These are phyloP conservation scores for Hylaeus anthracinus DNA, from an alignment of 1,140 invertebrate species.

Conservation along the genomic window DNA sequence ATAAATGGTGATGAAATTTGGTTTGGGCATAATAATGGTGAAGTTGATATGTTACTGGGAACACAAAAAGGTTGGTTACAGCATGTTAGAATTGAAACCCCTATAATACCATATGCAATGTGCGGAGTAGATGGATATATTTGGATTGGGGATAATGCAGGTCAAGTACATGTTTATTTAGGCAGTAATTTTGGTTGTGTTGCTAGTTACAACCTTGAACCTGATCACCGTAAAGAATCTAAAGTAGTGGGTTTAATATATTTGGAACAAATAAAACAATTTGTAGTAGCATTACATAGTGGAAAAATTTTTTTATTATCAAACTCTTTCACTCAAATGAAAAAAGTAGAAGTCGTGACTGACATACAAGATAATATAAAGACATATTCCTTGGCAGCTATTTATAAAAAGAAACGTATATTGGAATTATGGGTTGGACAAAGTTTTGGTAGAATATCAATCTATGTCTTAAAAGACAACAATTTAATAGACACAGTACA, in stretches of 20 bases:
- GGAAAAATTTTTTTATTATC: slow-evolving; percentile 87
- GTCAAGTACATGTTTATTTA: slow-evolving; percentile 89
- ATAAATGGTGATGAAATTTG: slow-evolving; percentile 84
- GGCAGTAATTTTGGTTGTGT: slow-evolving; percentile 79
- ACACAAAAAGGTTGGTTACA: slow-evolving; percentile 83
- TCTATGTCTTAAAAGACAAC: slow-evolving; percentile 83
- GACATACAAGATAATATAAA: slow-evolving; percentile 65
- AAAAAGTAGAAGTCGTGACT: slow-evolving; percentile 72
- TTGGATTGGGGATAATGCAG: slow-evolving; percentile 93
- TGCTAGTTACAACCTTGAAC: slow-evolving; percentile 79
- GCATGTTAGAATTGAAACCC: slow-evolving; percentile 81
- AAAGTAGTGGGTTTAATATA: slow-evolving; percentile 85
- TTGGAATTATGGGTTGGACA: slow-evolving; percentile 87
- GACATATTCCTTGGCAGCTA: slow-evolving; percentile 75
- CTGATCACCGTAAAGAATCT: slow-evolving; percentile 79
- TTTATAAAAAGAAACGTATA: slow-evolving; percentile 71
- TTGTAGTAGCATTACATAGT: slow-evolving; percentile 87
- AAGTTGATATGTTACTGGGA: slow-evolving; percentile 85
- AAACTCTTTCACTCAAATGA: slow-evolving; percentile 76
- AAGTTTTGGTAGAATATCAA: slow-evolving; percentile 86
- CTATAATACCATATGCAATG: slow-evolving; percentile 84
- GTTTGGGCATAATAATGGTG: slow-evolving; percentile 87
- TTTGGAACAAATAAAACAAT: slow-evolving; percentile 84
- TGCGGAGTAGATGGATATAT: slow-evolving; percentile 87
- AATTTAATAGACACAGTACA: slow-evolving; percentile 72